phyloP scores from a whole-genome alignment of 2,797 vertebrate species.

The Semotilus atromaculatus region DNA sequence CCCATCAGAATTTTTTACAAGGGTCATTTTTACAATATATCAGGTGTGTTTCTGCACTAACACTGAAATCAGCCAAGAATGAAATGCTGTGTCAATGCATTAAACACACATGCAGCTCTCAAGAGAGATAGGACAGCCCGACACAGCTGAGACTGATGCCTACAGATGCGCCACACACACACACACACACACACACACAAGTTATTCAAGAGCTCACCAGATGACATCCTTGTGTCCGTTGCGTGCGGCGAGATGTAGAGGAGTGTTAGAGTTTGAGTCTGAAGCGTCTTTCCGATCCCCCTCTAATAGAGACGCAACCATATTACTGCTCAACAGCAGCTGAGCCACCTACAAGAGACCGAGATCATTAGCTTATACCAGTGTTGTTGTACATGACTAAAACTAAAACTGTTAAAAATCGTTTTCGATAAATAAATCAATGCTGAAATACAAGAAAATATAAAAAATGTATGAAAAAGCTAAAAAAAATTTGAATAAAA shows the following conservation, averaged over 20 bases:
- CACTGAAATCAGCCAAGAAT: background rate
- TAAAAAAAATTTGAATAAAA: background rate
- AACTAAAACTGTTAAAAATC: background rate
- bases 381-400: background rate
- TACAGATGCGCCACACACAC: slow-evolving; percentile 7
- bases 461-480: background rate
- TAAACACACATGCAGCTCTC: background rate
- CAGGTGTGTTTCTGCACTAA: background rate
- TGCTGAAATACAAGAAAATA: background rate
- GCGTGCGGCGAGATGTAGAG: slow-evolving; percentile 91
- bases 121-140: background rate
- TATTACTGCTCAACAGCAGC: slow-evolving; percentile 91
- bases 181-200: background rate
- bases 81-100: background rate
- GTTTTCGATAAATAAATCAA: background rate
- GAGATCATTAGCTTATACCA: background rate
- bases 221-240: slow-evolving; percentile 94
- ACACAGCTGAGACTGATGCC: slow-evolving; percentile 19
- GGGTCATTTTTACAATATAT: background rate
- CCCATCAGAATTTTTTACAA: background rate
- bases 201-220: slow-evolving; percentile 72
- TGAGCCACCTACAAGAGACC: slow-evolving; percentile 84
- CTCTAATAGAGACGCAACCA: slow-evolving; percentile 89
- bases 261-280: slow-evolving; percentile 90
- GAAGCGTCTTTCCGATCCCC: slow-evolving; percentile 88